phyloP scores from a whole-genome alignment of 2,113 vertebrate genomes.

The Blennius ocellaris region DNA sequence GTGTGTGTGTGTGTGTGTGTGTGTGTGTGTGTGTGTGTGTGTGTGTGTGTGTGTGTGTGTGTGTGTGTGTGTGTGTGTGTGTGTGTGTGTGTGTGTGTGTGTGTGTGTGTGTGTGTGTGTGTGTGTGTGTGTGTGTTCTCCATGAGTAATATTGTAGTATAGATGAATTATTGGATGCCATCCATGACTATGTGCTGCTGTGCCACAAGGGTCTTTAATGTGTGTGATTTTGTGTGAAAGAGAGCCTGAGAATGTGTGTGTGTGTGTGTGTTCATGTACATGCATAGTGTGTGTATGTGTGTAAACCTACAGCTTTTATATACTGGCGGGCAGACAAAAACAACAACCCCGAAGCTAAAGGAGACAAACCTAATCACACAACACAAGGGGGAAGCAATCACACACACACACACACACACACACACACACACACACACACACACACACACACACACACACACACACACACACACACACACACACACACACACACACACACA shows the following conservation, averaged over 20 bases:
- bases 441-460: constrained; percentile 13
- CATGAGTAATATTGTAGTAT: constrained; percentile 70
- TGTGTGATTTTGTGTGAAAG: constrained; percentile 32
- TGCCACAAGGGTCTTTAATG: constrained; percentile 47
- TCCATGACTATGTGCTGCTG: constrained; percentile 57
- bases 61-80: constrained; percentile 29
- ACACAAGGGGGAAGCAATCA: constrained; percentile 52
- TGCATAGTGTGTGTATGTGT: constrained; percentile 32
- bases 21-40: constrained; percentile 30
- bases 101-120: constrained; percentile 39
- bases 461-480: constrained; percentile 16
- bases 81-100: constrained; percentile 36
- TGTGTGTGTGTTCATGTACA: constrained; percentile 25
- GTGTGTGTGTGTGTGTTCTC: constrained; percentile 48
- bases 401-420: constrained; percentile 10
- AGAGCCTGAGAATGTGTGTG: constrained; percentile 22
- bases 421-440: constrained; percentile 19
- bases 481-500: constrained; percentile 25
- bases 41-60: constrained; percentile 35
- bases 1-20: constrained; percentile 33
- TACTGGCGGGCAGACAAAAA: constrained; percentile 69
- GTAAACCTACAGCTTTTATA: constrained; percentile 57
- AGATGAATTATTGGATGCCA: constrained; percentile 73
- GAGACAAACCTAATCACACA: constrained; percentile 75
- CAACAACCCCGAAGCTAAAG: constrained; percentile 72